Evolutionary conservation across 2,888 invertebrate genomes (phyloP).

Genomic region (Tenthredo amoena): DNA sequence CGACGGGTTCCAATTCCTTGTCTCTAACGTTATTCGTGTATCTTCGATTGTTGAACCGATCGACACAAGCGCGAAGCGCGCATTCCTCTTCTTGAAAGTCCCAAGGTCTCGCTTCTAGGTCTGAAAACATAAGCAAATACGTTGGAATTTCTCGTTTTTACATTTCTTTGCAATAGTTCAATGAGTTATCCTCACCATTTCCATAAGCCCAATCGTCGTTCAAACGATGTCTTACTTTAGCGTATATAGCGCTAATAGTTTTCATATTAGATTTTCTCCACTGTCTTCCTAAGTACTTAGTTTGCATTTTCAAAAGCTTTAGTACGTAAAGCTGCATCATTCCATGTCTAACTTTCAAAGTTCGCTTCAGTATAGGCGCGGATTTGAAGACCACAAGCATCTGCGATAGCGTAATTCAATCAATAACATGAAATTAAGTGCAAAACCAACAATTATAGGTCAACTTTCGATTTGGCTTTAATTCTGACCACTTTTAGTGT

Average conservation of each 20-base stretch:
- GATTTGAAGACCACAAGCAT: slow-evolving; percentile 99
- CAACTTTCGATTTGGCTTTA: too few species aligned
- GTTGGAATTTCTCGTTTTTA: neutral
- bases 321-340: slow-evolving; percentile 99
- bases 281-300: slow-evolving; percentile 98
- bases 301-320: slow-evolving; percentile 99
- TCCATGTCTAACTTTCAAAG: slow-evolving; percentile 96
- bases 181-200: slow-evolving; percentile 83
- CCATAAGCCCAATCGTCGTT: slow-evolving; percentile 99
- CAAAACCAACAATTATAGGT: neutral
- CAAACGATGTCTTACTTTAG: slow-evolving; percentile 96
- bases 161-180: neutral
- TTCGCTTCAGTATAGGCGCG: slow-evolving; percentile 97
- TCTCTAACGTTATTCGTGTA: slow-evolving; percentile 82
- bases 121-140: slow-evolving; percentile 74
- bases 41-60: slow-evolving; percentile 96
- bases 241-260: slow-evolving; percentile 99
- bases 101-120: slow-evolving; percentile 98
- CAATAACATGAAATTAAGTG: neutral
- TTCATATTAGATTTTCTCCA: slow-evolving; percentile 99
- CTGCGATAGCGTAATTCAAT: slow-evolving; percentile 66
- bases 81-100: slow-evolving; percentile 99
- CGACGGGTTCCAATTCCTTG: slow-evolving; percentile 84
- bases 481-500: too few species aligned
- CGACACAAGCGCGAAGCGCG: slow-evolving; percentile 94